Percentiles rank a stretch among this genome's conserved stretches.
Conservation (phyloP, 2,113 vertebrate species). For the Jacana jacana region DNA sequence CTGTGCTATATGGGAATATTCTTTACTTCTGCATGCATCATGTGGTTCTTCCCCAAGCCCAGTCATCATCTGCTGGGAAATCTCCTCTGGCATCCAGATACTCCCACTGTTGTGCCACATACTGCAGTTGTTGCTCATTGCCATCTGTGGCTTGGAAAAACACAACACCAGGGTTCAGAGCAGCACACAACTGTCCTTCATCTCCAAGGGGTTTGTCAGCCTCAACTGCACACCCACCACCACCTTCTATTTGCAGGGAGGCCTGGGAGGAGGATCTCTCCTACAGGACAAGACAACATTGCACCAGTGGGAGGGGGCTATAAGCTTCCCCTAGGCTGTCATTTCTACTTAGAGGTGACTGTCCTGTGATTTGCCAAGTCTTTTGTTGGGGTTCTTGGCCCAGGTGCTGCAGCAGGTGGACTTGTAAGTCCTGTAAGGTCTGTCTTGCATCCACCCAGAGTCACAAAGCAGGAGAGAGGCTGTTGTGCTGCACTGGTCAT, state of each 20-base stretch:
- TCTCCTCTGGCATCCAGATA: neutral
- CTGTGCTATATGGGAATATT: neutral
- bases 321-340: neutral
- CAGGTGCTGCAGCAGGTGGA: neutral
- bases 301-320: neutral
- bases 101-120: neutral
- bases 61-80: neutral
- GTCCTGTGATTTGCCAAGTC: neutral
- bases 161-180: neutral
- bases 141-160: neutral
- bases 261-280: neutral
- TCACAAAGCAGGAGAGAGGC: neutral
- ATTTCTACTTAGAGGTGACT: neutral
- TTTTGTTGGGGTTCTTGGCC: neutral
- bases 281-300: neutral
- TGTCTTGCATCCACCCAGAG: neutral
- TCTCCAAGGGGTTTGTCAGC: neutral
- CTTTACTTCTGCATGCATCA: neutral
- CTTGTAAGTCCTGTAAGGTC: neutral
- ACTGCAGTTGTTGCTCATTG: neutral
- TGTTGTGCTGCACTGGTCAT: neutral
- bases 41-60: neutral
- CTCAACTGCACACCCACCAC: neutral
- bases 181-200: neutral
- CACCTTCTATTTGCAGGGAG: neutral